Evolutionary conservation across 2,113 vertebrate species (phyloP), one percentile per base, ranked within the genome.

Genomic region (Ophiodon elongatus): DNA sequence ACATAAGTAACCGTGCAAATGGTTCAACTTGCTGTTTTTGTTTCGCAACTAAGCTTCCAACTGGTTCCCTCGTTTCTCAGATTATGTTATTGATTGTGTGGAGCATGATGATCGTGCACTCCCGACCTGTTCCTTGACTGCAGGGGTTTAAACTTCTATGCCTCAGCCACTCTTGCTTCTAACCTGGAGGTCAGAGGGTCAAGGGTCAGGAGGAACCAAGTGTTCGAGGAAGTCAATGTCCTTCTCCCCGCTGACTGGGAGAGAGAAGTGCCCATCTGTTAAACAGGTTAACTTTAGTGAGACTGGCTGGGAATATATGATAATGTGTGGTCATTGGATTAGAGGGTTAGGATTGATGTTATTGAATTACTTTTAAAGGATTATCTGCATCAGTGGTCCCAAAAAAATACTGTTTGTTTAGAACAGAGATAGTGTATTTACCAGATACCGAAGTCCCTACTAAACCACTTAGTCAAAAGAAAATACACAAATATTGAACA

Each of bases 191-290:
- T 93, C 90, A 91, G 76, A 66, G 62, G 88, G 94, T 94, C 85
- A 94, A 86, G 81, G 94, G 95, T 95, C 92, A 94, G 85, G 73
- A 90, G 83, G 87, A 94, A 93, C 92, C 90, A 93, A 95, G 94
- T 91, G 90, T 93, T 94, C 76, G 68, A 87, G 89, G 89, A 94
- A 93, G 94, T 94, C 92, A 84, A 90, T 89, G 91, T 88, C 90
- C 89, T 78, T 86, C 87, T 92, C 81, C 87, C 88, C 67, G 65
- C 88, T 88, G 89, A 86, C 77, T 87, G 70, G 8, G 56, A 72
- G 56, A 65, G 76, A 90, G 85, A 82, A 76, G 50, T 86, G 83
- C 70, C 94, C 94, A 94, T 95, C 95, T 96, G 94, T 91, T 95
- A 94, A 94, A 96, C 91, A 94, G 92, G 94, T 95, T 94, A 95